Percentiles rank a stretch among this genome's conserved stretches.
Evolutionary conservation across 2,797 vertebrate genomes (phyloP).

Genomic region (Hydrophis major): DNA sequence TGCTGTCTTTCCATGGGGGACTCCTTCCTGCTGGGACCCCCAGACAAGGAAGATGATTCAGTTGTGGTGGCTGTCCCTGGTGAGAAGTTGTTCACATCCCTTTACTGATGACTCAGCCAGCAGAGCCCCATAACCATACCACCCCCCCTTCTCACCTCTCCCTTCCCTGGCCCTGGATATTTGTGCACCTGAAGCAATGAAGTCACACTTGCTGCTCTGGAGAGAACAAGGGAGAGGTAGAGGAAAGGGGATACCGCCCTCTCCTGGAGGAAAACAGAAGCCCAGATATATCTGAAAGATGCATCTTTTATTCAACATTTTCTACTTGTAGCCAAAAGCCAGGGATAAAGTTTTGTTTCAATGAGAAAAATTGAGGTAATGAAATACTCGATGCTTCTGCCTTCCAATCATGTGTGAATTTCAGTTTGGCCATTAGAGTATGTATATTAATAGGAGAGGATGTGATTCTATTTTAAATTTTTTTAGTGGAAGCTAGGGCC

Average conservation of each 20-base stretch:
- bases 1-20: conserved; percentile 55
- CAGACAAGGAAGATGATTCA: conserved; percentile 45
- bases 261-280: background rate
- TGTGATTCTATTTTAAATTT: background rate
- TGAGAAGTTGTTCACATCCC: conserved; percentile 19
- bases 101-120: conserved; percentile 34
- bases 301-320: background rate
- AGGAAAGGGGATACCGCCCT: background rate
- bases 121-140: conserved; percentile 26
- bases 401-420: background rate
- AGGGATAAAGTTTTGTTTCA: background rate
- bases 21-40: conserved; percentile 42
- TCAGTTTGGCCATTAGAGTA: background rate
- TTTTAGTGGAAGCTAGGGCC: background rate
- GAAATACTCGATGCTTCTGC: background rate
- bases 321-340: background rate
- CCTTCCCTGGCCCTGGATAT: background rate
- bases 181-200: conserved; percentile 15
- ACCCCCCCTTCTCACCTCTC: background rate
- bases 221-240: background rate
- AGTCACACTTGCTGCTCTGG: background rate
- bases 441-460: background rate
- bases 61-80: conserved; percentile 25
- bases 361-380: background rate
- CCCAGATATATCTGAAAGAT: background rate